A percentile compares a stretch with the other conserved stretches of the same genome.
phyloP scores from a whole-genome alignment of 1,140 invertebrate genomes.

The Thaumatotibia leucotreta region DNA sequence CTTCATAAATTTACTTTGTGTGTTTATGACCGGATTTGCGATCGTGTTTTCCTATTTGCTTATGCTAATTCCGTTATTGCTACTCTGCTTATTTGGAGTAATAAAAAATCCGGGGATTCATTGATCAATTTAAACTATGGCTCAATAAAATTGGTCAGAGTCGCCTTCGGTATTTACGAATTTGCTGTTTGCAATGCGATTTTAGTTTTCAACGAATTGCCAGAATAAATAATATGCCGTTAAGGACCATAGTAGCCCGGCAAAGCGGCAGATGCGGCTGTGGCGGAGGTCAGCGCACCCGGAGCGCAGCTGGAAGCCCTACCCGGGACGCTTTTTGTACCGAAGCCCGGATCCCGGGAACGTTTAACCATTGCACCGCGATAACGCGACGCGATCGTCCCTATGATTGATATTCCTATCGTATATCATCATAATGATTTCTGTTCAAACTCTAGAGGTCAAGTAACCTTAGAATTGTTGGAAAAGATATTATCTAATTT shows the following conservation, averaged over 20 bases:
- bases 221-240: background rate
- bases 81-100: background rate
- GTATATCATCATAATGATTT: background rate
- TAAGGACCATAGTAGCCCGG: conserved; percentile 16
- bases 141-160: background rate
- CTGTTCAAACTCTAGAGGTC: background rate
- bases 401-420: background rate
- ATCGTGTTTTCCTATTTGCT: conserved; percentile 9
- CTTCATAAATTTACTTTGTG: conserved; percentile 10
- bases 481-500: background rate
- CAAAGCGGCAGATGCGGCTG: conserved; percentile 52
- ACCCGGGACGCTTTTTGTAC: conserved; percentile 42
- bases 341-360: conserved; percentile 18
- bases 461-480: background rate
- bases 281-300: conserved; percentile 53
- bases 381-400: background rate
- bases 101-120: background rate
- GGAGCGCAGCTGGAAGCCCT: conserved; percentile 50
- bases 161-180: background rate
- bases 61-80: conserved; percentile 9
- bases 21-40: conserved; percentile 8
- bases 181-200: background rate
- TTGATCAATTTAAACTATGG: background rate
- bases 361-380: conserved; percentile 4
- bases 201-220: background rate